phyloP scores from a whole-genome alignment of 2,888 invertebrate species.

The Hydriomena furcata region DNA sequence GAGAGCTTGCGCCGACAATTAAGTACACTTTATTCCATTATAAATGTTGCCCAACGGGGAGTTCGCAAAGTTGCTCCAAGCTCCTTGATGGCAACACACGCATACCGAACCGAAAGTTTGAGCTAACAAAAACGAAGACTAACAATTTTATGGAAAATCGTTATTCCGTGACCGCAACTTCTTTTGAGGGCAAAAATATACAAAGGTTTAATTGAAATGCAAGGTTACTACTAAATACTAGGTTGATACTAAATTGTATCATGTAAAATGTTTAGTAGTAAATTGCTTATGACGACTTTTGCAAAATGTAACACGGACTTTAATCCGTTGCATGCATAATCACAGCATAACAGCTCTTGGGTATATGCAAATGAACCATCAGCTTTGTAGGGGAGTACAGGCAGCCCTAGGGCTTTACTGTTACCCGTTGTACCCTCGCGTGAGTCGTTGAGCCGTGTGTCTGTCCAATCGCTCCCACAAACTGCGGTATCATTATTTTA shows the following conservation, averaged over 20 bases:
- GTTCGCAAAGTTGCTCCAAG: conserved; percentile 47
- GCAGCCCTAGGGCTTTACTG: conserved; percentile 45
- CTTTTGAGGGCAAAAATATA: conserved; percentile 2
- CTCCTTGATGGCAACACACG: conserved; percentile 29
- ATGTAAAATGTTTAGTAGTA: neutral
- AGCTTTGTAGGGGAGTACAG: conserved; percentile 34
- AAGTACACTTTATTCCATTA: conserved; percentile 75
- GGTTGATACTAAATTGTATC: too few species aligned
- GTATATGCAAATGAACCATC: conserved; percentile 47
- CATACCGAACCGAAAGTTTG: conserved; percentile 21
- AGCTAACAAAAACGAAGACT: conserved; percentile 22
- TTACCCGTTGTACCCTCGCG: conserved; percentile 39
- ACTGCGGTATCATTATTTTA: conserved; percentile 39
- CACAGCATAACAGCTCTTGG: conserved; percentile 39
- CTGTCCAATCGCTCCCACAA: conserved; percentile 52
- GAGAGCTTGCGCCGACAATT: conserved; percentile 70
- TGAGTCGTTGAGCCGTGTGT: conserved; percentile 37
- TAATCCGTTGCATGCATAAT: conserved; percentile 28
- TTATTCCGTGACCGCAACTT: conserved; percentile 19
- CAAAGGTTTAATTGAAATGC: neutral
- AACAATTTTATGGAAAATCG: conserved; percentile 17
- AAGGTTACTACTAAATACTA: too few species aligned
- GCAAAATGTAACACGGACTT: conserved; percentile 17
- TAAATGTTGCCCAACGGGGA: conserved; percentile 71
- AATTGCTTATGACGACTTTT: conserved; percentile 1